Evolutionary conservation across 2,888 invertebrate species (phyloP).

Genomic region (Cancer borealis): DNA sequence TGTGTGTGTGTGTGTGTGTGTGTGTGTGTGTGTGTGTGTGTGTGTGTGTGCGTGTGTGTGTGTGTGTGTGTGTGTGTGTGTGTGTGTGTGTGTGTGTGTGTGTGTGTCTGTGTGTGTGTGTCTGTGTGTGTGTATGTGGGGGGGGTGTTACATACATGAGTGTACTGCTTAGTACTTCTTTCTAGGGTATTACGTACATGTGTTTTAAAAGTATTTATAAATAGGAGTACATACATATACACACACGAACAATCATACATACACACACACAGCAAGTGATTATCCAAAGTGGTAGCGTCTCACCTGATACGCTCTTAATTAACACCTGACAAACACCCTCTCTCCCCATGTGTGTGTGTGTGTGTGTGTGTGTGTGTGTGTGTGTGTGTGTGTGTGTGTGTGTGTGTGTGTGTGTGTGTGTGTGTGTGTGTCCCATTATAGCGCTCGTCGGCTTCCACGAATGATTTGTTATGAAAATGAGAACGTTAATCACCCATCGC

Average conservation of each 20-base stretch:
- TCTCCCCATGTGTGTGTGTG: not conserved
- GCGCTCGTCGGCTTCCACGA: not conserved
- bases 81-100: constrained; percentile 52
- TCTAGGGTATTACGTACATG: not conserved
- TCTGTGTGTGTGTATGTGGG: not conserved
- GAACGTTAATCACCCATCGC: not conserved
- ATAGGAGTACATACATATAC: not conserved
- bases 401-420: constrained; percentile 18
- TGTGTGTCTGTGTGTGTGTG: constrained; percentile 44
- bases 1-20: constrained; percentile 50
- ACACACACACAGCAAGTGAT: not conserved
- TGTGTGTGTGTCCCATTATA: not conserved
- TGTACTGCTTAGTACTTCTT: not conserved
- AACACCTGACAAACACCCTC: not conserved
- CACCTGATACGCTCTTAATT: not conserved
- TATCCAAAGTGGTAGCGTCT: not conserved
- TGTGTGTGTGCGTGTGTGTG: constrained; percentile 49
- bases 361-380: constrained; percentile 43
- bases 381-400: constrained; percentile 13
- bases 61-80: constrained; percentile 43
- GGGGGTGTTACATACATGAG: no score
- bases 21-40: constrained; percentile 47
- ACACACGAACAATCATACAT: not conserved
- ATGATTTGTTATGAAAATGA: not conserved
- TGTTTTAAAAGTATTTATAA: not conserved